Conservation (phyloP, 2,888 invertebrate species). For the Julus scanicus region DNA sequence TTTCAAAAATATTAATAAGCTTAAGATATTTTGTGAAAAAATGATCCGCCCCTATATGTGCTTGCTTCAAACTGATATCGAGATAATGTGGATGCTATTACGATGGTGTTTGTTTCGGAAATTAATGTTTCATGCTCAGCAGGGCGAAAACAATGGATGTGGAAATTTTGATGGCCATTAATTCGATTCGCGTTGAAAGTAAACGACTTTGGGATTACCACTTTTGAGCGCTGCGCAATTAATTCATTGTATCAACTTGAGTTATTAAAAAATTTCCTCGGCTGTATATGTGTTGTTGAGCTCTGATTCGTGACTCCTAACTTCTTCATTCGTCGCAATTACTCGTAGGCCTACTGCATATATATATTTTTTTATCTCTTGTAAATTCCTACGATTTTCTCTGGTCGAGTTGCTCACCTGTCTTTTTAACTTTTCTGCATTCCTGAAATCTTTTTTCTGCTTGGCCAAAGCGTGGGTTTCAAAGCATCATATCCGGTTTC, state of each 20-base stretch:
- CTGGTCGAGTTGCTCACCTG: background rate
- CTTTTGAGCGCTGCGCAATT: background rate
- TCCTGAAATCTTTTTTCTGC: slow-evolving; percentile 5
- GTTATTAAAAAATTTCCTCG: background rate
- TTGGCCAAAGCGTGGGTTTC: background rate
- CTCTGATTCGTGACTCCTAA: background rate
- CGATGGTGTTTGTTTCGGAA: background rate
- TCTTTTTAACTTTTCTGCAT: slow-evolving; percentile 36
- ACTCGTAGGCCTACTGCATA: background rate
- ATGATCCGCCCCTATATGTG: background rate
- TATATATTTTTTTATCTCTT: background rate
- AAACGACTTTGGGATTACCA: slow-evolving; percentile 34
- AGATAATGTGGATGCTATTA: background rate
- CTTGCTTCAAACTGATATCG: no score
- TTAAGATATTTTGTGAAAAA: no score
- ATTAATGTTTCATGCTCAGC: slow-evolving; percentile 7
- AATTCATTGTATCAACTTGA: background rate
- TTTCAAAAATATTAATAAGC: no score
- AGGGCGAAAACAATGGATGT: slow-evolving; percentile 16
- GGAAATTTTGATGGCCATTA: background rate
- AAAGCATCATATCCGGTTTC: slow-evolving; percentile 7
- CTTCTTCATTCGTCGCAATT: background rate
- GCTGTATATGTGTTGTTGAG: background rate
- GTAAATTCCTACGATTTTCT: slow-evolving; percentile 12
- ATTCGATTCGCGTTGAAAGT: background rate